phyloP scores from a whole-genome alignment of 2,888 invertebrate genomes.

The Diarsia rubi region DNA sequence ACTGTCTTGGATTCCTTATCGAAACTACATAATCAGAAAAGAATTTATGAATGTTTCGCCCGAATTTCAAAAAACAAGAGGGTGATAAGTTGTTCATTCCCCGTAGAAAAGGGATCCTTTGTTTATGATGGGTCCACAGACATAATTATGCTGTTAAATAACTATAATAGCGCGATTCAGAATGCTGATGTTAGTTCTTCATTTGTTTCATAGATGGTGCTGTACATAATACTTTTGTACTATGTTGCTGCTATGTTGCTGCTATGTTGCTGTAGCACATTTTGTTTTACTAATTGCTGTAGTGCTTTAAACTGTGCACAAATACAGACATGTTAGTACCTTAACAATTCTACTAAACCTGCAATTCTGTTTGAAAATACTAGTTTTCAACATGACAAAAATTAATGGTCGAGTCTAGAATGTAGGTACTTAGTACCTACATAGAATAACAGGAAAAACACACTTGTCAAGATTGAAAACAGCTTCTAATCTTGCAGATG shows the following conservation, averaged over 20 bases:
- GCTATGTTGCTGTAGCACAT: too few species aligned
- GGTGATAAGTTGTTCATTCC: not conserved
- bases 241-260: not conserved
- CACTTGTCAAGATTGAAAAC: conserved; percentile 5
- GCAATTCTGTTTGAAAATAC: not conserved
- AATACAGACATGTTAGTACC: not conserved
- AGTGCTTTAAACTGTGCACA: not conserved
- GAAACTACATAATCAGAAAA: too few species aligned
- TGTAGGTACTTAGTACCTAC: too few species aligned
- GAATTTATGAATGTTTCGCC: too few species aligned
- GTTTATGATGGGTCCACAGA: too few species aligned
- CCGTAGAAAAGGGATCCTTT: not conserved
- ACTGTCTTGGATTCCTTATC: too few species aligned
- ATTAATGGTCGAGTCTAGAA: not conserved
- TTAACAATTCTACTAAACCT: not conserved
- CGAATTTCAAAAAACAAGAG: too few species aligned
- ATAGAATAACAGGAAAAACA: not conserved
- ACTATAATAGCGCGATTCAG: not conserved
- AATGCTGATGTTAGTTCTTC: not conserved
- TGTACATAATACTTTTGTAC: not conserved
- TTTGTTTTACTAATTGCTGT: not conserved
- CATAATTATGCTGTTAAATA: too few species aligned
- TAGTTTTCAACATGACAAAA: not conserved
- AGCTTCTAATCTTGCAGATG: not conserved
- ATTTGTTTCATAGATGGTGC: not conserved